These are phyloP conservation scores for Spheniscus mendiculus DNA, from an alignment of 2,113 vertebrate genomes.

Conservation along the genomic window DNA sequence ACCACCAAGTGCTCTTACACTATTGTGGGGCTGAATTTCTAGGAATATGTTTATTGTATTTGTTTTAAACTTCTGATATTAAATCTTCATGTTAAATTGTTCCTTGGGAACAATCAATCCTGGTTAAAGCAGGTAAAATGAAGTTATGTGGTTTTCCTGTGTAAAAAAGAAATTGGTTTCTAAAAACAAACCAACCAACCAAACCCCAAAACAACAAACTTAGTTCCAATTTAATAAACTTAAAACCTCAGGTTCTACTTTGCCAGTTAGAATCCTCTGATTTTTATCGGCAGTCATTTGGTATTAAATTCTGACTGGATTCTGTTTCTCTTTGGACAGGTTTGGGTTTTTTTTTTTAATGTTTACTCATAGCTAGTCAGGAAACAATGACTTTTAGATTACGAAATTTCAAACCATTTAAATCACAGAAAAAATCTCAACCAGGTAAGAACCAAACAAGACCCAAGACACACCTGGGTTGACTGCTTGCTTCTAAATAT, in stretches of 20 bases:
- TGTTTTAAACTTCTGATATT: not conserved
- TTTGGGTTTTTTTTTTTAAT: not conserved
- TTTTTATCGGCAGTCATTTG: not conserved
- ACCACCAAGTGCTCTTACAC: not conserved
- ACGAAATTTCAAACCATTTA: not conserved
- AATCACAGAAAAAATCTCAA: not conserved
- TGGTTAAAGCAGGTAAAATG: not conserved
- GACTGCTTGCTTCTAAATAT: not conserved
- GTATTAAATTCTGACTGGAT: not conserved
- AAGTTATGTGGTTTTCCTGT: not conserved
- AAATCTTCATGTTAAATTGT: not conserved
- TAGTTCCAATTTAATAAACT: not conserved
- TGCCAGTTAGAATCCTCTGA: not conserved
- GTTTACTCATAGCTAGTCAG: not conserved
- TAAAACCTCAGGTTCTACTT: not conserved
- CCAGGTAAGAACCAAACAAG: not conserved
- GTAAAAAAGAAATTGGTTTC: not conserved
- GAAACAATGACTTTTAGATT: not conserved
- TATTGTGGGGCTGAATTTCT: not conserved
- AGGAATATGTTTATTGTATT: not conserved
- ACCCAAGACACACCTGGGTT: not conserved
- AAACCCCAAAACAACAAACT: not conserved
- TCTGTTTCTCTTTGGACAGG: not conserved
- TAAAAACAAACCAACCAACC: not conserved
- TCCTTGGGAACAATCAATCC: not conserved